Base-by-base conservation (phyloP, 2,797 vertebrate species). In the Lepilemur ruficaudatus region DNA sequence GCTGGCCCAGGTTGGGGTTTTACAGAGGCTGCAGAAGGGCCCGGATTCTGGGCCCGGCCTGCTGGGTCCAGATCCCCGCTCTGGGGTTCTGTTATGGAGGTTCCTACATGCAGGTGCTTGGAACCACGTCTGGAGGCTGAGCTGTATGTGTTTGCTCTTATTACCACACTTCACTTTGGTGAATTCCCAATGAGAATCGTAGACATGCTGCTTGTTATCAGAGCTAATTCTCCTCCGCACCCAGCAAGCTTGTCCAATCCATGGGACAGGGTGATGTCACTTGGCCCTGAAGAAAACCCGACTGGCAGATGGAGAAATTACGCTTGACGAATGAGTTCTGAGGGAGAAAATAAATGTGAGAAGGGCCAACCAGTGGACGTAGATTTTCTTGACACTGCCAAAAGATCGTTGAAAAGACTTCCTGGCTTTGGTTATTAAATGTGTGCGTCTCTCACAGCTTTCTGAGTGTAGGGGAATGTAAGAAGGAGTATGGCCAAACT, bases 391-490 rank as follows among this genome's bases (percentile, higher is more conserved):
- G 46, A 78, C 48, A 88, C n/a, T 50, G 84, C 41, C 23, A 7
- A n/a, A 55, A 89, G 80, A 13, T 76, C 22, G 67, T 65, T 81
- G 81, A 63, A 57, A 89, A 90, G 84, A 48, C 41, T 65, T 78
- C 25, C 43, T 72, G 65, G 50, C 50, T n/a, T 32, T 76, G 35
- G 22, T 81, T 75, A 22, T 50, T 85, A 25, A 85, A 50, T 75
- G 20, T 52, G 5, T 5, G 73, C 78, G 28, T 46, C 41, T 91
- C 43, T 55, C 38, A 32, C 23, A 57, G 2, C 12, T 41, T 41
- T 76, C 17, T 73, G 57, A 48, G 57, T 35, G 35, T 32, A 41
- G 59, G 46, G 10, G 48, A 69, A 11, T 1, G 4, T 28, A 15
- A 46, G 70, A 7, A 76, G 75, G 43, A 32, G 22, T 48, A 1